A percentile compares a stretch with the other conserved stretches of the same genome.
Conservation (phyloP, 2,797 vertebrate species). For the Lepilemur ruficaudatus region DNA sequence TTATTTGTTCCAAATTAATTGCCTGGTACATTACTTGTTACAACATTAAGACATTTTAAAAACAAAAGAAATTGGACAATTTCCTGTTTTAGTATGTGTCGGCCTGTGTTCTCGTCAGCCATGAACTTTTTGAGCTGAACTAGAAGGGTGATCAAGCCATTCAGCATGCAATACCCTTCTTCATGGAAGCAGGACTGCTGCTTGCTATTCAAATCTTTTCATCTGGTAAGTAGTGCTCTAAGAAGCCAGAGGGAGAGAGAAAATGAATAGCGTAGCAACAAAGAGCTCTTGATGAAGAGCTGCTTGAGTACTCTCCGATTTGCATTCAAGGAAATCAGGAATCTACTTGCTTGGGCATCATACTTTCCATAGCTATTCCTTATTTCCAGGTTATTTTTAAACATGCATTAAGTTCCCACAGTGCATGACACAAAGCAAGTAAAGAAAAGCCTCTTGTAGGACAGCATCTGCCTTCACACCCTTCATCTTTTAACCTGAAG, state of each 20-base stretch:
- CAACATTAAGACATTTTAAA: not conserved
- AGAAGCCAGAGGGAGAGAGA: not conserved
- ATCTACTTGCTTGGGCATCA: not conserved
- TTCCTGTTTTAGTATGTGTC: not conserved
- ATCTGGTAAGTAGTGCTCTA: not conserved
- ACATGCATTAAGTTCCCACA: not conserved
- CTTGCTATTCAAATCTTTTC: not conserved
- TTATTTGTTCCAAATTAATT: not conserved
- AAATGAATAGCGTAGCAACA: not conserved
- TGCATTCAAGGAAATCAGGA: constrained; percentile 2
- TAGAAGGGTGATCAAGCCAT: not conserved
- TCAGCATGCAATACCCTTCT: not conserved
- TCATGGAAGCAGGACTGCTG: not conserved
- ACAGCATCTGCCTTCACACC: not conserved
- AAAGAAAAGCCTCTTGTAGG: not conserved
- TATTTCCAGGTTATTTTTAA: not conserved
- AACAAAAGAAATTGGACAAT: not conserved
- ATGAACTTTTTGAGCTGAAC: not conserved
- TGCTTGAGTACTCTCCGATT: not conserved
- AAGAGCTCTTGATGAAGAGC: constrained; percentile 29
- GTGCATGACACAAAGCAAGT: not conserved
- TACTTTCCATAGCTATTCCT: not conserved
- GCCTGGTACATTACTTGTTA: not conserved
- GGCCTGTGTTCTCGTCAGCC: not conserved
- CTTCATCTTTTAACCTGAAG: not conserved